Base-by-base conservation (phyloP, 2,113 vertebrate species). In the Melanerpes formicivorus region DNA sequence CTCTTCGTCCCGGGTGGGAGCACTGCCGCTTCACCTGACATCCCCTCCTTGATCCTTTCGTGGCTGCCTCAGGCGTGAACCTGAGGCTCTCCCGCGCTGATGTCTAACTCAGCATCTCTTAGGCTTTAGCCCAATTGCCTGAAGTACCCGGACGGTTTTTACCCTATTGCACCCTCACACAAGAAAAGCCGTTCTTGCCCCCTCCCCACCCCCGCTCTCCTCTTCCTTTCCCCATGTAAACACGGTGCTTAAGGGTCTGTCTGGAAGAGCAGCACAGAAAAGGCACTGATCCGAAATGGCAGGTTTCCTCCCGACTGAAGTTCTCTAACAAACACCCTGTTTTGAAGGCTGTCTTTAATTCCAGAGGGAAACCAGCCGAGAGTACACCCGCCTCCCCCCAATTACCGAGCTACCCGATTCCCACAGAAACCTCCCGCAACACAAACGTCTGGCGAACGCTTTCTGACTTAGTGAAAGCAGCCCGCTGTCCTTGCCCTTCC, bases 401-500 rank as follows among this genome's bases (percentile, higher is more conserved):
- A 69, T 48, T 69, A 50, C 66, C 44, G 21, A 48, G 66, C 46
- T 32, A 18, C 78, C 74, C 95, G 30, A 78, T 82, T 95, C 88
- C 95, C 85, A 87, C 88, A 77, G 76, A 83, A 89, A 86, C 84
- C 80, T 79, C 62, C 87, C 21, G 81, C 84, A 34, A 66, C 29
- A 87, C 60, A 80, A 82, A 78, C 62, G 84, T 56, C 63, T 82
- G 69, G 64, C 76, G 67, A 90, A 92, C 91, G 90, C 90, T 94
- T 84, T 82, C 82, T 34, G 82, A 72, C 80, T 91, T n/a, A 21
- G 46, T 81, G 87, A 87, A 87, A 94, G 84, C 79, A 87, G 65
- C 93, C 93, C 94, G 77, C 84, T 67, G 65, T 69, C 50, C 65
- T 72, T 92, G 92, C 76, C 92, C 88, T 91, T 87, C 84, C 82